Evolutionary conservation across 2,797 vertebrate genomes (phyloP), one percentile per base, ranked within the genome.

Genomic region (Urosaurus nigricauda): DNA sequence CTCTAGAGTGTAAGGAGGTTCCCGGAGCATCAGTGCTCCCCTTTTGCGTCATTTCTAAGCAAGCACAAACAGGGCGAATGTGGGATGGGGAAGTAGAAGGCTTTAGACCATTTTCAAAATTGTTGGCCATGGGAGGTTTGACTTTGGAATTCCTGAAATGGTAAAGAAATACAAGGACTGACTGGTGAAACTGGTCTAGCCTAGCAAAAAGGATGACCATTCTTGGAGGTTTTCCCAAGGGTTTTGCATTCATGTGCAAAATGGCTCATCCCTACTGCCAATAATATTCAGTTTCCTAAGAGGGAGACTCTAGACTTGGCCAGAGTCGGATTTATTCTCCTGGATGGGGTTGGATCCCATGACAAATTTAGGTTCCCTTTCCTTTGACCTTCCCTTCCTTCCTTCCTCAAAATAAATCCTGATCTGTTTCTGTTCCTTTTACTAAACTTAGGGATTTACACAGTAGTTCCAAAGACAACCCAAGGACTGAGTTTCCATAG

Each of bases 401-500:
- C 71, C 35, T 68, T 68, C 14, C 3, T 89, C 92, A 93, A 88
- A 93, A 94, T 93, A 92, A 94, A 95, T 93, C 93, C 94, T 88
- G 94, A 91, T 94, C 94, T 93, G 93, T 95, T 93, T 91, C 1
- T 90, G 91, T 90, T 89, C 93, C 90, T 94, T 85, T 63, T 43
- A 74, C 63, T 80, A 51, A 80, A 89, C 77, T 81, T 89, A 8
- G 56, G 56, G 68, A 73, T 85, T 81, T 53, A 37, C 40, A 21
- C 24, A 51, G 91, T 87, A 94, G 93, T 83, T 82, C 94, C 93
- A 87, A 11, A 74, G 68, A 91, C 93, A 90, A 90, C 82, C 87
- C 78, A 71, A 87, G 87, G 91, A 86, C 89, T 87, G 91, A 95
- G 94, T 96, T 95, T 94, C 94, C 95, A 84, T 85, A 65, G 91